Evolutionary conservation across 2,888 invertebrate genomes (phyloP).

Genomic region (Meganola albula): DNA sequence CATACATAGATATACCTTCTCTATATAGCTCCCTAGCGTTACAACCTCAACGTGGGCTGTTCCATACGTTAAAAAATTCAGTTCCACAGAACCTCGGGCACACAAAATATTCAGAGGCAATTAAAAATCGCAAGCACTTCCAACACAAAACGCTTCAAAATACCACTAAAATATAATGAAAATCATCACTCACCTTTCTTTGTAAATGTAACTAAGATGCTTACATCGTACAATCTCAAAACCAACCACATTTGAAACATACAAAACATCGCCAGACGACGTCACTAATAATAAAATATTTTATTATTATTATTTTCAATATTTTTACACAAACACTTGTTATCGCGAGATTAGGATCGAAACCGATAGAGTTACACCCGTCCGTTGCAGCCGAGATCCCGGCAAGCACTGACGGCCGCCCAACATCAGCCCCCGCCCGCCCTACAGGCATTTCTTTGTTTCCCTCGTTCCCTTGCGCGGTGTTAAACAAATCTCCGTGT

Average conservation of each 20-base stretch:
- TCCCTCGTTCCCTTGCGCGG: conserved; percentile 54
- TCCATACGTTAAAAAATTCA: no score
- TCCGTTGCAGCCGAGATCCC: conserved; percentile 46
- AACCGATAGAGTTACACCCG: conserved; percentile 28
- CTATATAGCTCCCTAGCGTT: no score
- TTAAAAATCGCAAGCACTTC: no score
- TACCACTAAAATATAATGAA: conserved; percentile 9
- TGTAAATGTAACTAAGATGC: conserved; percentile 28
- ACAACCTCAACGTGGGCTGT: no score
- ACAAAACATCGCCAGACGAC: conserved; percentile 39
- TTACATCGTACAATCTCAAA: conserved; percentile 24
- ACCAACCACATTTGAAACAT: conserved; percentile 19
- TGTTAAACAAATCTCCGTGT: conserved; percentile 55
- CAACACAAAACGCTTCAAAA: no score
- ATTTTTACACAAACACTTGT: conserved; percentile 41
- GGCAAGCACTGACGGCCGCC: conserved; percentile 53
- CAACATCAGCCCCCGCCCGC: conserved; percentile 60
- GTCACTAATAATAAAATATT: conserved; percentile 19
- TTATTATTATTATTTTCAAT: conserved; percentile 17
- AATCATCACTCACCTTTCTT: conserved; percentile 35
- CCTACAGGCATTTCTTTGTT: conserved; percentile 69
- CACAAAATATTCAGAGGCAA: no score
- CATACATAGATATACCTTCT: no score
- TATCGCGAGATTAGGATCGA: conserved; percentile 29
- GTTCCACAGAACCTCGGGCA: no score